A percentile compares a stretch with the other conserved stretches of the same genome.
phyloP scores from a whole-genome alignment of 2,797 vertebrate genomes.

The Lemur catta region DNA sequence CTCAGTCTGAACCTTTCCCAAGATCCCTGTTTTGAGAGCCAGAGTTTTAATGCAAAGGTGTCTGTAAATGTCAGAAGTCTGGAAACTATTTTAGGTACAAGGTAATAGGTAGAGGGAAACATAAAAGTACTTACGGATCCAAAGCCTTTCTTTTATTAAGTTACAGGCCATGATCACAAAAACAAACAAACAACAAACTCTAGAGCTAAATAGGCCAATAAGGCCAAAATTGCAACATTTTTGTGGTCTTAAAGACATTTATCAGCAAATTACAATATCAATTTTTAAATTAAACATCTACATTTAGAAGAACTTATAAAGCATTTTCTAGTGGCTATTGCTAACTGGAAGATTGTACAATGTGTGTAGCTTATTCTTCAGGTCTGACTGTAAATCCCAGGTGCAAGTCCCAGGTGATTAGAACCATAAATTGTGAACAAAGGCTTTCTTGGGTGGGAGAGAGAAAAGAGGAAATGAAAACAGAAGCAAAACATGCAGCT shows the following conservation, averaged over 20 bases:
- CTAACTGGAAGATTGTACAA: not conserved
- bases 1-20: not conserved
- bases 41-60: constrained; percentile 34
- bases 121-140: not conserved
- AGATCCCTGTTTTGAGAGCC: not conserved
- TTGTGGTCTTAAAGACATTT: not conserved
- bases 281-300: constrained; percentile 12
- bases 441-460: not conserved
- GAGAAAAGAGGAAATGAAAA: constrained; percentile 40
- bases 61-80: not conserved
- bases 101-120: not conserved
- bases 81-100: constrained; percentile 30
- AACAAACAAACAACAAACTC: not conserved
- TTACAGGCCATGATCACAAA: not conserved
- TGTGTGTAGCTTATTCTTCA: constrained; percentile 9
- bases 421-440: constrained; percentile 41
- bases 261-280: not conserved
- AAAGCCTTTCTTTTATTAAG: constrained; percentile 19
- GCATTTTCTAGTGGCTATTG: not conserved
- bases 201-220: not conserved
- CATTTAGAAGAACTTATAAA: constrained; percentile 1
- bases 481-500: not conserved
- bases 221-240: not conserved
- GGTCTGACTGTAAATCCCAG: constrained; percentile 38
- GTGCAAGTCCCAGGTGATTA: constrained; percentile 9